Evolutionary conservation across 2,113 vertebrate genomes (phyloP), one percentile per base, ranked within the genome.

Genomic region (Myrmecobius fasciatus): DNA sequence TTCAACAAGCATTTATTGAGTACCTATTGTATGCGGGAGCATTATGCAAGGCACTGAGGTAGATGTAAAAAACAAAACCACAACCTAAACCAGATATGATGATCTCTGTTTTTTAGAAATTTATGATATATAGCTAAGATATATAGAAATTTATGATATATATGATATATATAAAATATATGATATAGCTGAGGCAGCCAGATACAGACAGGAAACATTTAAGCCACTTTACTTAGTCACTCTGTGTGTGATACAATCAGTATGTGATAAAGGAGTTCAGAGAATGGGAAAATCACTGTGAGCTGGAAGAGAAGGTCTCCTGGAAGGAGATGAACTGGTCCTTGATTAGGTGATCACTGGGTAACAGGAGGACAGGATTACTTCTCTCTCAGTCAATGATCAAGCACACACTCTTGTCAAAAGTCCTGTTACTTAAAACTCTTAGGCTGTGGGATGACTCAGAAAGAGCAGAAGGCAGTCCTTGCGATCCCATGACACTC

Each of bases 271-370:
- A 43, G 14, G 67, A 20, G n/a, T 83, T 83, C 1, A 43, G n/a
- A 31, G 53, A 88, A 92, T 43, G 24, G 31, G 53, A 91, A 48
- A 1, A 0, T 5, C 9, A 12, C 0, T 0, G 3, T 0, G 0
- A 54, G 24, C 43, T 12, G 0, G 26, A 52, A 54, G 25, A 47
- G 52, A 36, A 36, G 67, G 47, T 47, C 89, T 52, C 91, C 43
- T 0, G 43, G 83, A 91, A 0, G 14, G 25, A 9, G 6, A 90
- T 24, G 36, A 48, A 52, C 17, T 0, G 67, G 92, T 31, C 22
- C 56, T 88, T 10, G 12, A 49, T 52, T 11, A 1, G 20, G 60
- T 0, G 46, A 83, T 8, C 67, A 83, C 22, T n/a, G 67, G 14
- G 6, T 43, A 83, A 83, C 36, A 83, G n/a, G 67, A 67, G 3